phyloP scores from a whole-genome alignment of 1,140 invertebrate species.

The Diuraphis noxia region DNA sequence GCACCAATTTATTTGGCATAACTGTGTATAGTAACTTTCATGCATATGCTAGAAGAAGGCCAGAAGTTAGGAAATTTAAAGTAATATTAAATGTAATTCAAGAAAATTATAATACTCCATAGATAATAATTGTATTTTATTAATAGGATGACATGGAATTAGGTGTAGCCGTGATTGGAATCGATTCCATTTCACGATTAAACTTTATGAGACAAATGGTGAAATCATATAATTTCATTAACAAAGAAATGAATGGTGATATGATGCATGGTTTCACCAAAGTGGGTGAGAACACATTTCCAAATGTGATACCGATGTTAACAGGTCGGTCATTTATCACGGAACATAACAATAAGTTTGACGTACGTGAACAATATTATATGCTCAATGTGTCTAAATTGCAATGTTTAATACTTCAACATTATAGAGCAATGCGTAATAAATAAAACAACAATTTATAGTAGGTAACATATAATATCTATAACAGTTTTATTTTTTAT shows the following conservation, averaged over 20 bases:
- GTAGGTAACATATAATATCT: background rate
- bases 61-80: constrained; percentile 55
- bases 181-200: constrained; percentile 66
- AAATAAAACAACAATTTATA: background rate
- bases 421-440: background rate
- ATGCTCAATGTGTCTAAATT: background rate
- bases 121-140: constrained; percentile 3
- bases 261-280: constrained; percentile 62
- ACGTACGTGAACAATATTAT: constrained; percentile 56
- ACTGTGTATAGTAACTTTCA: constrained; percentile 55
- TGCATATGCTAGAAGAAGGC: constrained; percentile 52
- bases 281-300: constrained; percentile 62
- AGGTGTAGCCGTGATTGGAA: constrained; percentile 59
- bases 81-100: constrained; percentile 33
- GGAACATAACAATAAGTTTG: constrained; percentile 42
- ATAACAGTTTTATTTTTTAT: background rate
- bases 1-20: constrained; percentile 51
- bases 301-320: constrained; percentile 61
- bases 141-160: constrained; percentile 55
- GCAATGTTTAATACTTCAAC: background rate
- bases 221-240: constrained; percentile 61
- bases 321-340: constrained; percentile 56
- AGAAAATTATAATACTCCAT: background rate
- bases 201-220: constrained; percentile 66
- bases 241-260: constrained; percentile 59